phyloP scores from a whole-genome alignment of 2,113 vertebrate species.

The Orycteropus afer region DNA sequence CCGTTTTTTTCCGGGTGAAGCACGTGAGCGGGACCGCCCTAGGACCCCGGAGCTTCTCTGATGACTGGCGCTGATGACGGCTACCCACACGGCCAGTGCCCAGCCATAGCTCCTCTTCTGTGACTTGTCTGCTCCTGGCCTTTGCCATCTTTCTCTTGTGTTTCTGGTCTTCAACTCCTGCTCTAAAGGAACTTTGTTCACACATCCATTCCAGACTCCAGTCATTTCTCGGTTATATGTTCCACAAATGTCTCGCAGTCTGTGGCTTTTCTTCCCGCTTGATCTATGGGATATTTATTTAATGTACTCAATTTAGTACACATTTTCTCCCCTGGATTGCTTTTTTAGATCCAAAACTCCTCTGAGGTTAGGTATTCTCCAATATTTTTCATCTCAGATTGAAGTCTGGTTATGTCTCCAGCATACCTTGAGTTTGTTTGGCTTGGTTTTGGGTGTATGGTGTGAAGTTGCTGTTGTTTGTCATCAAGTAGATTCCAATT shows the following conservation, averaged over 20 bases:
- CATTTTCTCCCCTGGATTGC: not conserved
- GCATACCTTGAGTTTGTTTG: not conserved
- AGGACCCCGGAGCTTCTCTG: not conserved
- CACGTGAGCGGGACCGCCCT: not conserved
- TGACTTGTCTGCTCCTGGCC: not conserved
- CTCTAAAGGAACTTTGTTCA: not conserved
- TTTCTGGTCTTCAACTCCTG: not conserved
- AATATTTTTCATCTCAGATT: not conserved
- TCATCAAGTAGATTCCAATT: not conserved
- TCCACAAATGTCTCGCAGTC: not conserved
- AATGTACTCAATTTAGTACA: not conserved
- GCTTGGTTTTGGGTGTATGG: not conserved
- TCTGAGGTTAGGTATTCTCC: not conserved
- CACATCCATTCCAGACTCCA: not conserved
- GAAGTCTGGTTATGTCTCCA: not conserved
- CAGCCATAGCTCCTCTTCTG: not conserved
- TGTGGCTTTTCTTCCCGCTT: not conserved
- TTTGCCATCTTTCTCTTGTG: not conserved
- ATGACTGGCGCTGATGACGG: not conserved
- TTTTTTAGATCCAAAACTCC: not conserved
- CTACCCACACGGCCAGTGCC: fast-evolving
- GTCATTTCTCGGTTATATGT: not conserved
- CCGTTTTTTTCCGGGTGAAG: not conserved
- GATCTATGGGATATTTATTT: not conserved
- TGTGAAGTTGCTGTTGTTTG: not conserved